These are phyloP conservation scores for Drosophila barbarae DNA, from an alignment of 2,888 invertebrate species.

Conservation along the genomic window DNA sequence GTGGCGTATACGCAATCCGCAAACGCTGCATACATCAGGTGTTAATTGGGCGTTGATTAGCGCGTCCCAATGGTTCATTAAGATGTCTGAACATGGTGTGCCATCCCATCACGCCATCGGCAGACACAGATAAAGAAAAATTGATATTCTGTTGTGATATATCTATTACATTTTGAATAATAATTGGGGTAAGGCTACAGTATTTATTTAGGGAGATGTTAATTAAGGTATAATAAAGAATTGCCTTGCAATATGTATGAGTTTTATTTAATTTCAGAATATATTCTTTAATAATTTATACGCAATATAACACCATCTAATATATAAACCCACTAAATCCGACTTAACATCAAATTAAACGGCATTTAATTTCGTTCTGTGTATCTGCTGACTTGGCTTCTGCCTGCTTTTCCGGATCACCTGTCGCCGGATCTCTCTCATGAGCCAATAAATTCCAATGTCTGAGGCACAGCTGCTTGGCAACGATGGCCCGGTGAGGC, in stretches of 20 bases:
- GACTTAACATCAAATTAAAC: background rate
- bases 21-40: slow-evolving; percentile 35
- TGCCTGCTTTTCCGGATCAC: slow-evolving; percentile 23
- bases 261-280: no score
- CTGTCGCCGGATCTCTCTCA: slow-evolving; percentile 14
- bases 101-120: slow-evolving; percentile 29
- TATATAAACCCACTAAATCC: background rate
- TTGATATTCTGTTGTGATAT: background rate
- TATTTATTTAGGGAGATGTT: background rate
- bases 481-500: slow-evolving; percentile 16
- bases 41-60: slow-evolving; percentile 62
- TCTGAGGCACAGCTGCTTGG: slow-evolving; percentile 20
- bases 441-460: slow-evolving; percentile 19
- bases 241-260: background rate
- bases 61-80: slow-evolving; percentile 55
- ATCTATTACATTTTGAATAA: background rate
- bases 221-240: background rate
- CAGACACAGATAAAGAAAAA: slow-evolving; percentile 1
- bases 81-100: slow-evolving; percentile 49
- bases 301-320: background rate
- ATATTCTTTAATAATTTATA: background rate
- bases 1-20: slow-evolving; percentile 42
- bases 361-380: background rate
- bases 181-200: no score
- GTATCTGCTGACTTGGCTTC: background rate